Conservation (phyloP, 2,888 invertebrate genomes). For the Drosophila dives region DNA sequence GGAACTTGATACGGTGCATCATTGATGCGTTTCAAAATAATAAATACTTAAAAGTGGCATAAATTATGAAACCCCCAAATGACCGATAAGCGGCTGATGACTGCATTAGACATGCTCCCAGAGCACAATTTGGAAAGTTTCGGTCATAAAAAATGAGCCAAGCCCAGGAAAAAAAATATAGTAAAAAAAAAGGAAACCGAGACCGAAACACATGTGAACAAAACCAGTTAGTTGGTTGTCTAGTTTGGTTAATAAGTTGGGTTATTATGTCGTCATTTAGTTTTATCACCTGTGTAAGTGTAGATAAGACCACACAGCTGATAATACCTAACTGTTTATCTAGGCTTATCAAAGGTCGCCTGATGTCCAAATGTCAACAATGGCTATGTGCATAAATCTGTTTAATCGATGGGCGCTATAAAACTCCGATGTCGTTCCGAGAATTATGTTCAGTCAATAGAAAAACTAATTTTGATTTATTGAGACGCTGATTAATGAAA, state of each 20-base stretch:
- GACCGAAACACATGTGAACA: neutral
- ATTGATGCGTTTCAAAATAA: conserved; percentile 48
- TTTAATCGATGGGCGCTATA: conserved; percentile 39
- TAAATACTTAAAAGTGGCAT: conserved; percentile 34
- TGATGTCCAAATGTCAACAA: conserved; percentile 43
- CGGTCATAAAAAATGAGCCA: conserved; percentile 31
- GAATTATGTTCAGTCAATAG: conserved; percentile 36
- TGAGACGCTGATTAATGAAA: conserved; percentile 52
- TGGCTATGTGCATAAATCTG: conserved; percentile 39
- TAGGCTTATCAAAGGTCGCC: conserved; percentile 61
- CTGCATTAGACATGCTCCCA: conserved; percentile 57
- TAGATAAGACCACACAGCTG: conserved; percentile 54
- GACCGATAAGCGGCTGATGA: conserved; percentile 64
- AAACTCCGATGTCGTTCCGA: conserved; percentile 6
- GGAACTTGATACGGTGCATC: conserved; percentile 38
- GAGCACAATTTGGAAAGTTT: conserved; percentile 51
- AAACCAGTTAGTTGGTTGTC: conserved; percentile 43
- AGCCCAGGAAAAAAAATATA: conserved; percentile 5
- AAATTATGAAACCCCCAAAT: conserved; percentile 53
- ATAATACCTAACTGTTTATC: conserved; percentile 23
- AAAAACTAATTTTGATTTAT: conserved; percentile 73
- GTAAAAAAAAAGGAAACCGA: conserved; percentile 3
- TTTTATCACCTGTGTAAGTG: conserved; percentile 58
- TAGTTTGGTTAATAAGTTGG: conserved; percentile 27
- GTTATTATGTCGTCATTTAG: conserved; percentile 29